Evolutionary conservation across 2,797 vertebrate genomes (phyloP).

Genomic region (Xiphorhynchus erythropygius): DNA sequence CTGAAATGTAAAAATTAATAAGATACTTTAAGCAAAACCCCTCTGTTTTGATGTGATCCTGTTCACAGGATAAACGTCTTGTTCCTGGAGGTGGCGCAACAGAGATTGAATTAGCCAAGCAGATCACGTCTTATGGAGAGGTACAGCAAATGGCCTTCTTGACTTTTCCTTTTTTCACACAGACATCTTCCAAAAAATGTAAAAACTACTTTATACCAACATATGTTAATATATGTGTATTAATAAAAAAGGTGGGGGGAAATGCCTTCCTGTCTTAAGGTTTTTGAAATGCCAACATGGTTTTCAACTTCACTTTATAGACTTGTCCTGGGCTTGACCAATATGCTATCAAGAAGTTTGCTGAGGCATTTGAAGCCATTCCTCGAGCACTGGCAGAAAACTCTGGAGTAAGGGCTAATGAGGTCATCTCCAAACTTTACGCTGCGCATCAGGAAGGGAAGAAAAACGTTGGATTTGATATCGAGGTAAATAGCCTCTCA

Average conservation of each 20-base stretch:
- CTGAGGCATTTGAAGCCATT: slow-evolving; percentile 91
- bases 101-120: slow-evolving; percentile 95
- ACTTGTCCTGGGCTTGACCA: slow-evolving; percentile 96
- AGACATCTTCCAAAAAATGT: neutral
- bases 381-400: slow-evolving; percentile 96
- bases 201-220: neutral
- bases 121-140: slow-evolving; percentile 94
- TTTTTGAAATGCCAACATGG: neutral
- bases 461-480: slow-evolving; percentile 94
- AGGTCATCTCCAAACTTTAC: slow-evolving; percentile 95
- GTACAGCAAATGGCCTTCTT: slow-evolving; percentile 66
- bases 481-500: slow-evolving; percentile 83
- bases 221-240: neutral
- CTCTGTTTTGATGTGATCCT: neutral
- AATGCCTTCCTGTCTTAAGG: neutral
- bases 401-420: slow-evolving; percentile 92
- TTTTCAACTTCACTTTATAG: slow-evolving; percentile 77
- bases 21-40: neutral
- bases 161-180: neutral
- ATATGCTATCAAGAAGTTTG: slow-evolving; percentile 97
- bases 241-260: neutral
- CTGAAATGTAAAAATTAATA: neutral
- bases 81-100: slow-evolving; percentile 94
- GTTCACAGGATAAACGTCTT: slow-evolving; percentile 89
- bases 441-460: slow-evolving; percentile 94